Evolutionary conservation across 2,888 invertebrate genomes (phyloP).

Genomic region (Drosophila nr. fundita): DNA sequence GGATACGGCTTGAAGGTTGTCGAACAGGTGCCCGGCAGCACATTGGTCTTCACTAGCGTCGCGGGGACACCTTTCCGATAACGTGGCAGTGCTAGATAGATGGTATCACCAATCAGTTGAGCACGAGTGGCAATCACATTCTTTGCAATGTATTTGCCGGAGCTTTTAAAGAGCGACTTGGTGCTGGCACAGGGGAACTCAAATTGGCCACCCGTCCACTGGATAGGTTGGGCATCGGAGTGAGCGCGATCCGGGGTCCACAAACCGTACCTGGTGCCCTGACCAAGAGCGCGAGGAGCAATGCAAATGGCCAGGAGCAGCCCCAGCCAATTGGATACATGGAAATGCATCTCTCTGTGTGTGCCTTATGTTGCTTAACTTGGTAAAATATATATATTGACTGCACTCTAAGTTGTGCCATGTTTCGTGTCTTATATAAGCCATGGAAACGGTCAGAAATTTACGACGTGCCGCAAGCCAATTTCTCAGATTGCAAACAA

Average conservation of each 20-base stretch:
- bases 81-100: conserved; percentile 87
- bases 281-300: conserved; percentile 22
- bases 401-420: conserved; percentile 24
- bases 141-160: conserved; percentile 87
- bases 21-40: conserved; percentile 85
- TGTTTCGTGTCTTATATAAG: conserved; percentile 61
- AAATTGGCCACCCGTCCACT: conserved; percentile 85
- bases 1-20: conserved; percentile 87
- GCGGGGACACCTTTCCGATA: conserved; percentile 88
- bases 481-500: conserved; percentile 52
- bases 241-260: conserved; percentile 77
- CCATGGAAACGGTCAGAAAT: conserved; percentile 36
- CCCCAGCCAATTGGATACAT: conserved; percentile 34
- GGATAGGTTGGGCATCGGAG: conserved; percentile 74
- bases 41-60: conserved; percentile 87
- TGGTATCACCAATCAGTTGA: conserved; percentile 87
- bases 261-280: conserved; percentile 80
- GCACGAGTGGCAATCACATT: conserved; percentile 88
- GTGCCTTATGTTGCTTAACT: conserved; percentile 8
- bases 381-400: conserved; percentile 22
- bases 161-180: conserved; percentile 86
- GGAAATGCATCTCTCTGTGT: conserved; percentile 45
- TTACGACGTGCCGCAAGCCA: conserved; percentile 60
- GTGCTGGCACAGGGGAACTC: conserved; percentile 86
- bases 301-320: conserved; percentile 33